A percentile compares a stretch with the other conserved stretches of the same genome.
These are phyloP conservation scores for Polietes domitor DNA, from an alignment of 2,888 invertebrate genomes.

Conservation along the genomic window DNA sequence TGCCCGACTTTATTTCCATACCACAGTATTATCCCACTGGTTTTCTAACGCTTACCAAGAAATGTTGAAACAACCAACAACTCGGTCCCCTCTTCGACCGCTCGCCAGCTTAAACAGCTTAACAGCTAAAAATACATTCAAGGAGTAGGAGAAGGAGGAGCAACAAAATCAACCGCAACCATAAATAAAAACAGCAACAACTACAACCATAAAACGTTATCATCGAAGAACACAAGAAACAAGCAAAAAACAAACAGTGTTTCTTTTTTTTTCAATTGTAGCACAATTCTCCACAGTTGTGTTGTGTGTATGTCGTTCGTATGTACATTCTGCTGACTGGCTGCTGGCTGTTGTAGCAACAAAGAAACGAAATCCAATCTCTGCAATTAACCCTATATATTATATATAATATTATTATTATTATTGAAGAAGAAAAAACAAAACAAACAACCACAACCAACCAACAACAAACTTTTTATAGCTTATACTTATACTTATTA, in stretches of 20 bases:
- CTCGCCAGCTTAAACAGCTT: not conserved
- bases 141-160: constrained; percentile 35
- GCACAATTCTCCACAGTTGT: not conserved
- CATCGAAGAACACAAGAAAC: too few species aligned
- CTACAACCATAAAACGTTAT: not conserved
- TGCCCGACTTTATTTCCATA: constrained; percentile 78
- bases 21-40: constrained; percentile 80
- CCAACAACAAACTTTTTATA: constrained; percentile 53
- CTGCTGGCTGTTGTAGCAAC: constrained; percentile 12
- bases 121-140: constrained; percentile 23
- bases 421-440: too few species aligned
- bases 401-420: not conserved
- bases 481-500: constrained; percentile 68
- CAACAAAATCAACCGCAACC: not conserved
- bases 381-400: constrained; percentile 5
- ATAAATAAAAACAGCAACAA: not conserved
- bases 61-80: constrained; percentile 70
- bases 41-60: constrained; percentile 78
- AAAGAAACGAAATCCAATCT: constrained; percentile 10
- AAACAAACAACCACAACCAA: constrained; percentile 22
- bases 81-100: not conserved
- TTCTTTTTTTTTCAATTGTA: constrained; percentile 2
- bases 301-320: constrained; percentile 15
- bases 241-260: not conserved
- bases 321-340: not conserved